Base-by-base conservation (phyloP, 2,888 invertebrate species). In the Eugnorisma glareosa region DNA sequence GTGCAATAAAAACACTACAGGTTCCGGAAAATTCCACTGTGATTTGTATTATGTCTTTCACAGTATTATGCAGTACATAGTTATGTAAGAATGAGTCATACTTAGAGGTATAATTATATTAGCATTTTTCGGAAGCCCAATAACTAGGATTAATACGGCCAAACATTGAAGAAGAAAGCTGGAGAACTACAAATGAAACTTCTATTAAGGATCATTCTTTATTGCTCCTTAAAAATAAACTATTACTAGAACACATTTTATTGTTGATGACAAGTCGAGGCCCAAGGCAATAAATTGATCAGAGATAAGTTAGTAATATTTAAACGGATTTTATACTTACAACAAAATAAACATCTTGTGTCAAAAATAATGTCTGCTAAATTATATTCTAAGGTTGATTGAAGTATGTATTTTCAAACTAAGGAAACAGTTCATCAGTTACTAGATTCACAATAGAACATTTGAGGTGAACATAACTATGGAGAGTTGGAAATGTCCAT, bases 401-500 rank as follows among this genome's bases (percentile, higher is more conserved):
- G 21, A 75, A 81, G 73, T 76, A 79, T 74, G 76, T 84, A 81
- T 68, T 76, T 71, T 51, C 15, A 40, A 78, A 78, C n/a, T n/a
- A 82, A 59, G 61, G 67, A 67, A 54, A 31, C 57, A 51, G 40
- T 72, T 74, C 21, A 66, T 66, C 40, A 57, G 43, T 74, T 31
- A 72, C 45, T 43, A 71, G 24, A 54, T 74, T 57, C 64, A 61
- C 37, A 18, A 73, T 37, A 31, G n/a, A 61, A 48, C 54, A 35
- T 24, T 64, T 35, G 64, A 67, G 45, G 28, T 28, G 40, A 13
- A 83, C 67, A 70, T 80, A 31, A 84, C 88, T 97, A 98, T 74
- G 98, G 98, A 78, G 98, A 98, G 94, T 98, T 98, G 28, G 98
- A 98, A 93, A 98, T 98, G 93, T 98, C 98, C 98, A 98, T 98